Base-by-base conservation (phyloP, 2,888 invertebrate genomes). In the Linnaemya tessellans region DNA sequence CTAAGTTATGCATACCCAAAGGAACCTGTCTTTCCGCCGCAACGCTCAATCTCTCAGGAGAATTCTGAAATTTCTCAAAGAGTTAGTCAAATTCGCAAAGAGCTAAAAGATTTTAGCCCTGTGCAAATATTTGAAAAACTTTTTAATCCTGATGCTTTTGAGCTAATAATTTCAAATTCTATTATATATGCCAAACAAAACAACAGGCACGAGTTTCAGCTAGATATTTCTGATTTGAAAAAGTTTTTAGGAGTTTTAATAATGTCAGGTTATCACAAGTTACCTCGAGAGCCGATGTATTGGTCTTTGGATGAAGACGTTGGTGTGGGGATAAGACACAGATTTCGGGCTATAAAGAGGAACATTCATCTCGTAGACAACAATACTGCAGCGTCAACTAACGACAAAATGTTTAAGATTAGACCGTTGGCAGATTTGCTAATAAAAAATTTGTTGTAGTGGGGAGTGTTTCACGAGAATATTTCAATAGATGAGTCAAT, bases 401-500 rank as follows among this genome's bases (percentile, higher is more conserved):
- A 35, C 1, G 60, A 38, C 3, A 60, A 10, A 60, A 18, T 60
- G 60, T 60, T 60, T 18, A 60, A 60, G 11, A 11, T 60, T 1
- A 60, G 60, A 60, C 60, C 35, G 38, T 35, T 60, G 60, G n/a
- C 60, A 60, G 60, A 60, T 18, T 38, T 60, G 18, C 35, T 60
- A 2, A 60, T 18, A 10, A 10, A 60, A n/a, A 60, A 5, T 58
- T 58, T 60, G n/a, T 60, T 60, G 38, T 2, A 38, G 10, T 38
- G 35, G 60, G 60, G 38, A 38, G 46, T 46, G n/a, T 65, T 65
- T 13, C 46, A 46, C 15, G 64, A 49, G 25, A 51, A 64, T 22
- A 35, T 74, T 60, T 74, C 75, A 5, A 75, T 51, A 22, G 75
- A 75, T 18, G 51, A 75, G 51, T 62, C 75, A 18, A 51, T 75